Base-by-base conservation (phyloP, 2,797 vertebrate genomes). In the Clarias pachynema region DNA sequence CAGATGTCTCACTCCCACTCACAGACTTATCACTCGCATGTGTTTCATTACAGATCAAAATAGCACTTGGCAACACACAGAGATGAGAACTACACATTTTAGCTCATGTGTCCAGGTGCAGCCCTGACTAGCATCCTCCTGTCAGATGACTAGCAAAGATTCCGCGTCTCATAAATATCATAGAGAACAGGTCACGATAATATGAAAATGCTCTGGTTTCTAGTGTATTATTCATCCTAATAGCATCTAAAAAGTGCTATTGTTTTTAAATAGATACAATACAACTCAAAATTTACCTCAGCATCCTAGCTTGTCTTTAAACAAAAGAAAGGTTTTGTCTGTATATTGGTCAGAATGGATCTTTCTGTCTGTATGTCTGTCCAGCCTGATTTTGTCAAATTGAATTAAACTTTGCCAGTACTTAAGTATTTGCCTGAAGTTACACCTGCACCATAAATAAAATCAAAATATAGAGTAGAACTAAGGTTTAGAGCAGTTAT, bases 1-100 rank as follows among this genome's bases (percentile, higher is more conserved):
- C 29, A 24, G 62, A 85, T 15, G 80, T 53, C 59, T 24, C 68
- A 79, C 29, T 81, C 65, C 62, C 31, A 81, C 79, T n/a, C 65
- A 29, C 82, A 82, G 74, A 22, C 6, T 79, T 66, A 60, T 59
- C 18, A 44, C 53, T 1, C 10, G 37, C 65, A 68, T 14, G 0
- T 77, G 56, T 31, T 40, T 80, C 20, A 16, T 79, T 60, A 15
- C 31, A 69, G 73, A 84, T 6, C 20, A 22, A 77, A 65, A 31
- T 8, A 34, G 22, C 83, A 37, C 40, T 65, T 4, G 26, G 24
- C 66, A 12, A 77, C 56, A 37, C 1, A 53, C 72, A 56, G 44
- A 8, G 9, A 40, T 18, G 29, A 60, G 22, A 72, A n/a, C 26
- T 14, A 10, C 22, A 34, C 24, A 40, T 37, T 82, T 72, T 53